Conservation (phyloP, 2,888 invertebrate species). For the Agrotis ipsilon region DNA sequence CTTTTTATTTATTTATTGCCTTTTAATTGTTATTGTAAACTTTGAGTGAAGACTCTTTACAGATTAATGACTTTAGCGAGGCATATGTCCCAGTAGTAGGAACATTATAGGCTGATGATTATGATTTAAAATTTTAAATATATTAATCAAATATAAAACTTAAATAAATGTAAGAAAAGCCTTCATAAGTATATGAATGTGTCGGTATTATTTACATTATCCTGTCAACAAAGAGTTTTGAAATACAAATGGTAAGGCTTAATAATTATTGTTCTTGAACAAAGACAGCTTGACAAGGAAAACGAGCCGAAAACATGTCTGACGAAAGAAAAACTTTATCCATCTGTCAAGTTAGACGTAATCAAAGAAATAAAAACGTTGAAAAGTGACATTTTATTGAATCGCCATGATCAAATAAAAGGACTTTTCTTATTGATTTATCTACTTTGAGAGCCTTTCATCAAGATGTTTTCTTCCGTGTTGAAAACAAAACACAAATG, state of each 20-base stretch:
- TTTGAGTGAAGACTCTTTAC: no score
- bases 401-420: background rate
- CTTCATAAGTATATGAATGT: background rate
- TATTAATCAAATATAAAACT: background rate
- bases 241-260: slow-evolving; percentile 7
- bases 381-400: slow-evolving; percentile 13
- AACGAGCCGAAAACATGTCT: slow-evolving; percentile 24
- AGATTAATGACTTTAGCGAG: no score
- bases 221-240: slow-evolving; percentile 9
- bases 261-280: slow-evolving; percentile 5
- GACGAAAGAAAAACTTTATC: slow-evolving; percentile 44
- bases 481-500: background rate
- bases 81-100: no score
- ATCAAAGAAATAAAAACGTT: slow-evolving; percentile 28
- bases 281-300: slow-evolving; percentile 36
- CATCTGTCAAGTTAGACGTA: slow-evolving; percentile 23
- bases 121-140: no score
- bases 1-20: no score
- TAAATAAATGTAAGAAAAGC: background rate
- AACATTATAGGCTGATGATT: no score
- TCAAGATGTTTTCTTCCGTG: background rate
- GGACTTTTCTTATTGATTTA: background rate
- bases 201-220: background rate
- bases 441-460: background rate
- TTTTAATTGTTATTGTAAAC: no score